A percentile compares a stretch with the other conserved stretches of the same genome.
Evolutionary conservation across 2,113 vertebrate species (phyloP).

Genomic region (Phocoena phocoena): DNA sequence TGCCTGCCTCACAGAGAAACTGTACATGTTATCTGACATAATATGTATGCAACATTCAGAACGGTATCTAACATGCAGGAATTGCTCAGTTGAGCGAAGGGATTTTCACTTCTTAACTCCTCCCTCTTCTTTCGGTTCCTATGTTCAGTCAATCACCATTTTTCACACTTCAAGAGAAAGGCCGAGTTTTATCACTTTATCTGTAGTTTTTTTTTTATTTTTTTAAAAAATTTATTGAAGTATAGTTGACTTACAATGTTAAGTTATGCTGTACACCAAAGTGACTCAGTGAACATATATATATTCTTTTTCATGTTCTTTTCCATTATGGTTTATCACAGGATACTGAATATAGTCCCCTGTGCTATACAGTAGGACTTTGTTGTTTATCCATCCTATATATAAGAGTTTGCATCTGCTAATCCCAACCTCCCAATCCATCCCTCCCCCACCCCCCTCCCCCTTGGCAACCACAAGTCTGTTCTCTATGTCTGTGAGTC

Average conservation of each 20-base stretch:
- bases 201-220: neutral
- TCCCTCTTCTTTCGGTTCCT: neutral
- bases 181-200: neutral
- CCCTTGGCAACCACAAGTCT: too few relatives aligned
- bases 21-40: neutral
- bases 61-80: neutral
- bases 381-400: too few relatives aligned
- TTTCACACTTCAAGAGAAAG: neutral
- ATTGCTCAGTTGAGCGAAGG: neutral
- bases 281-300: neutral
- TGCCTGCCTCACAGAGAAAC: neutral
- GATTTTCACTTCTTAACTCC: neutral
- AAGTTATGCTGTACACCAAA: neutral
- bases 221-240: neutral
- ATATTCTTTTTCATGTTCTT: neutral
- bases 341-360: neutral
- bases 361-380: too few relatives aligned
- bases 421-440: too few relatives aligned
- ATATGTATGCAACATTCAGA: neutral
- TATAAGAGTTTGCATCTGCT: too few relatives aligned
- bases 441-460: too few relatives aligned
- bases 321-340: neutral
- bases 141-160: neutral
- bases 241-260: neutral
- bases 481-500: too few relatives aligned